phyloP scores from a whole-genome alignment of 2,888 invertebrate genomes.

The Oeneis ivallda region DNA sequence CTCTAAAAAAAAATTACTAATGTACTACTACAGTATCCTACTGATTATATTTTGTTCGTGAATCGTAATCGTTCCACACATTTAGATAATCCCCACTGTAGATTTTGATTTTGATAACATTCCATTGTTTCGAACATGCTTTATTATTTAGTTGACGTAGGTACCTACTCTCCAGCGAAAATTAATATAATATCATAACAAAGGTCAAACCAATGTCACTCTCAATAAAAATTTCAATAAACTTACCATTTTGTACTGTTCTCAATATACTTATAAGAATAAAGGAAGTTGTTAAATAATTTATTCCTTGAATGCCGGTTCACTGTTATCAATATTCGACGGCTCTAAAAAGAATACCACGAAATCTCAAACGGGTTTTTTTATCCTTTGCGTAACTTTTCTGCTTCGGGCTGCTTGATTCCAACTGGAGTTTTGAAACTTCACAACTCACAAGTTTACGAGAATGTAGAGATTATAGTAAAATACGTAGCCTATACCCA shows the following conservation, averaged over 20 bases:
- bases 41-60: constrained; percentile 16
- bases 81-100: constrained; percentile 33
- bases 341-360: background rate
- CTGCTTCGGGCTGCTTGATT: too few species aligned
- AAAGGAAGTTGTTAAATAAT: background rate
- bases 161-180: background rate
- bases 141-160: background rate
- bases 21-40: background rate
- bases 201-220: constrained; percentile 76
- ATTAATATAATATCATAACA: constrained; percentile 13
- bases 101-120: constrained; percentile 19
- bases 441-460: constrained; percentile 11
- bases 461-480: background rate
- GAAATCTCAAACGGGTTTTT: constrained; percentile 10
- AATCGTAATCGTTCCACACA: constrained; percentile 28
- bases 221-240: constrained; percentile 42
- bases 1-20: constrained; percentile 18
- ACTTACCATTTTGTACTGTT: constrained; percentile 57
- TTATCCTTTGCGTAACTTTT: constrained; percentile 10
- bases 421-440: constrained; percentile 12
- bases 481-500: background rate
- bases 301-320: background rate
- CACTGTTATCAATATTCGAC: background rate
- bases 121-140: constrained; percentile 7
- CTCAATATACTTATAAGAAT: background rate